phyloP scores from a whole-genome alignment of 2,888 invertebrate species.

The Conus canariensis region DNA sequence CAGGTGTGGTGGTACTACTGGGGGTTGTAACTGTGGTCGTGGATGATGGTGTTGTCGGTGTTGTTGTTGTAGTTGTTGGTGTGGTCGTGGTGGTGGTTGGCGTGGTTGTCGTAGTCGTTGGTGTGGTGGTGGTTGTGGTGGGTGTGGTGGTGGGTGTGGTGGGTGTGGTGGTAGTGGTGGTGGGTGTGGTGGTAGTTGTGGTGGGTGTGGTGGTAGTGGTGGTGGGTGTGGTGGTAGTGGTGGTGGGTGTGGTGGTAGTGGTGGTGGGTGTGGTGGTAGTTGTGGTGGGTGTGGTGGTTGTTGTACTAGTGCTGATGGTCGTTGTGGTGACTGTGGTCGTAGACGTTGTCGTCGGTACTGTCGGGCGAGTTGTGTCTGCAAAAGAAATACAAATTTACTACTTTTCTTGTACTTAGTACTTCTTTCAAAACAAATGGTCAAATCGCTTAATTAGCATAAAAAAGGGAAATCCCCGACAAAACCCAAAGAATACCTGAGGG shows the following conservation, averaged over 20 bases:
- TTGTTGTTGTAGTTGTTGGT: not conserved
- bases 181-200: not conserved
- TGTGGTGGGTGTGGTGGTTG: not conserved
- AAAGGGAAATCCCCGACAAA: too few relatives aligned
- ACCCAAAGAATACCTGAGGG: too few relatives aligned
- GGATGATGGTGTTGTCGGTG: not conserved
- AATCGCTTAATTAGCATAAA: too few relatives aligned
- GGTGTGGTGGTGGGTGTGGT: slow-evolving; percentile 36
- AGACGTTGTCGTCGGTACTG: not conserved
- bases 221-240: not conserved
- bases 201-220: not conserved
- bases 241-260: slow-evolving; percentile 7
- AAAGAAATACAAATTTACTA: not conserved
- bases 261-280: not conserved
- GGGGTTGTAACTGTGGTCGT: not conserved
- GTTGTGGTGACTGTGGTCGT: not conserved
- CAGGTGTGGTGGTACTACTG: not conserved
- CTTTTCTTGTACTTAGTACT: too few relatives aligned
- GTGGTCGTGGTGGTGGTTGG: slow-evolving; percentile 16
- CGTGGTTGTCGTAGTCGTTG: slow-evolving; percentile 12
- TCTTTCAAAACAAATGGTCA: too few relatives aligned
- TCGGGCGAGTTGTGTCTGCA: not conserved
- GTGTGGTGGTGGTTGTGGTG: not conserved
- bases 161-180: not conserved
- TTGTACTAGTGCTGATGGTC: not conserved